Conservation (phyloP, 2,797 vertebrate species). For the Gallirallus australis region DNA sequence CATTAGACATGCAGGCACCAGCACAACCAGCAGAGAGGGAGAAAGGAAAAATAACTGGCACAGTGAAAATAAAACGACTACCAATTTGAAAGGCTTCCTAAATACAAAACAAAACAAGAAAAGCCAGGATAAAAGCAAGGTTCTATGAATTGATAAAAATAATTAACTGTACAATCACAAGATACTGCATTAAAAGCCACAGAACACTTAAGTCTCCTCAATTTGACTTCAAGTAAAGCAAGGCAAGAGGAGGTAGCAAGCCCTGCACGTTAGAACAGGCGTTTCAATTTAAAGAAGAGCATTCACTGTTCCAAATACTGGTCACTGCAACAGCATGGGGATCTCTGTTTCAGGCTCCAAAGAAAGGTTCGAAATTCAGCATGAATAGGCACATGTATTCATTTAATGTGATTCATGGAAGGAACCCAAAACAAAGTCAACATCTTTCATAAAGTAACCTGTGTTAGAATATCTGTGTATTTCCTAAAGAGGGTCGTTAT, state of each 20-base stretch:
- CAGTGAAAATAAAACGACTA: not conserved
- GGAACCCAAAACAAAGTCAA: not conserved
- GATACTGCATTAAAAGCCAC: not conserved
- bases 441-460: not conserved
- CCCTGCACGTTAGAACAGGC: not conserved
- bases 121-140: not conserved
- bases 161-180: not conserved
- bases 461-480: not conserved
- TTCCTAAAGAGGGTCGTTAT: not conserved
- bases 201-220: not conserved
- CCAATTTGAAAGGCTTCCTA: not conserved
- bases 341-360: not conserved
- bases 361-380: not conserved
- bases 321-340: not conserved
- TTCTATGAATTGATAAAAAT: not conserved
- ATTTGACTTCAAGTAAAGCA: not conserved
- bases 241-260: not conserved
- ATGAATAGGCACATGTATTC: not conserved
- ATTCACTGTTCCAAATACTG: not conserved
- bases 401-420: not conserved
- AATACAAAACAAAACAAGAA: not conserved
- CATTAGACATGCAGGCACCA: not conserved
- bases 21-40: not conserved
- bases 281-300: not conserved
- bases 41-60: not conserved